These are phyloP conservation scores for Cyrtonyx montezumae DNA, from an alignment of 2,113 vertebrate genomes.

Conservation along the genomic window DNA sequence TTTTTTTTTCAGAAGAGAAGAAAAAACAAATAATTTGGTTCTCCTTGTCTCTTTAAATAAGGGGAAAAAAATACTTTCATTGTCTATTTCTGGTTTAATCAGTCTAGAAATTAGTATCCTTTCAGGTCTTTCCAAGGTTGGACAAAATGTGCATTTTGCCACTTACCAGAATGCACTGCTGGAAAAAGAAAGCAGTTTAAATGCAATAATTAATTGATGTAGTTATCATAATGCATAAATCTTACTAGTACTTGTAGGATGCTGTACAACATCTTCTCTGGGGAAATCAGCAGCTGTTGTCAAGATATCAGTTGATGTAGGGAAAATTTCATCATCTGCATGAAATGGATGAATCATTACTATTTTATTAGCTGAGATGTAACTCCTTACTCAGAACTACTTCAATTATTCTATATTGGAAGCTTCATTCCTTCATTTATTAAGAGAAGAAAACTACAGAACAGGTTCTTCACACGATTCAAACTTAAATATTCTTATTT, in stretches of 20 bases:
- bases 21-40: neutral
- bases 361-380: neutral
- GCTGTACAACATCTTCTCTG: neutral
- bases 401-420: neutral
- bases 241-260: constrained; percentile 60
- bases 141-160: neutral
- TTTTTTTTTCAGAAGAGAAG: neutral
- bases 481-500: neutral
- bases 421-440: neutral
- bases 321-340: neutral
- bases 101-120: neutral
- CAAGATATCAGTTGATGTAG: neutral
- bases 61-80: neutral
- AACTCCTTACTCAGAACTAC: neutral
- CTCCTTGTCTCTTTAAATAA: neutral
- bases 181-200: constrained; percentile 10
- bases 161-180: constrained; percentile 35
- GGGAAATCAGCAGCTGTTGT: neutral
- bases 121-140: neutral
- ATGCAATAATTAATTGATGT: neutral
- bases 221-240: neutral
- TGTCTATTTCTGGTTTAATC: neutral
- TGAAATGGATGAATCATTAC: neutral
- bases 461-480: neutral
- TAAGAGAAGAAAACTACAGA: neutral